Evolutionary conservation across 2,888 invertebrate genomes (phyloP), one percentile per base, ranked within the genome.

Genomic region (Machimus rusticus): DNA sequence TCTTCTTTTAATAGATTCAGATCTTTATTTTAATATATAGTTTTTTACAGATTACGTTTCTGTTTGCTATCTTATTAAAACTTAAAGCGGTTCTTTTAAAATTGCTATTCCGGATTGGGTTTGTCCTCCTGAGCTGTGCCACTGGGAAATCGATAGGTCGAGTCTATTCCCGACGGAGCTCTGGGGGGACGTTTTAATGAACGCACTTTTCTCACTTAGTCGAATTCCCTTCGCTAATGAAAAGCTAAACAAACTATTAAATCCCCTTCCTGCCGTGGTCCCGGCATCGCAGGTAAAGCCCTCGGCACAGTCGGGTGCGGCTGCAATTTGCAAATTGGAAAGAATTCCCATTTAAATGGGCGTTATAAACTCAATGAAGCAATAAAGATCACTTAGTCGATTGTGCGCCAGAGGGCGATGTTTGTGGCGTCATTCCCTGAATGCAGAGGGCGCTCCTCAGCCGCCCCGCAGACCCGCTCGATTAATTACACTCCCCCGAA

Each of bases 401-500:
- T 82, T 82, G 57, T 82, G 16, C 14, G n/a, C n/a, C 14, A 12
- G 16, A 46, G 31, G 8, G n/a, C 19, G 39, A 9, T 19, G 76
- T 5, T 5, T 14, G 34, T 76, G 23, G 31, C 76, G 37, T 31
- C 23, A 39, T 5, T 34, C 19, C n/a, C 23, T 34, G 39, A 14
- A 34, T 6, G 2, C 6, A 34, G 55, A 34, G 55, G 51, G 37
- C 6, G 19, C 34, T 39, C 19, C 23, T n/a, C 43, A 12, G 19
- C 37, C 37, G 14, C 46, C 23, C 76, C 5, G 2, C 14, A 46
- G 86, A 57, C 88, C 89, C 90, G 90, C 90, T 90, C 90, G 90
- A 90, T 90, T 90, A 91, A 90, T 91, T 90, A 90, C 89, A 89
- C 89, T 90, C 89, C 89, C 89, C 89, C 87, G 89, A 89, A 89